A percentile compares a stretch with the other conserved stretches of the same genome.
Conservation (phyloP, 2,113 vertebrate genomes). For the Passer domesticus region DNA sequence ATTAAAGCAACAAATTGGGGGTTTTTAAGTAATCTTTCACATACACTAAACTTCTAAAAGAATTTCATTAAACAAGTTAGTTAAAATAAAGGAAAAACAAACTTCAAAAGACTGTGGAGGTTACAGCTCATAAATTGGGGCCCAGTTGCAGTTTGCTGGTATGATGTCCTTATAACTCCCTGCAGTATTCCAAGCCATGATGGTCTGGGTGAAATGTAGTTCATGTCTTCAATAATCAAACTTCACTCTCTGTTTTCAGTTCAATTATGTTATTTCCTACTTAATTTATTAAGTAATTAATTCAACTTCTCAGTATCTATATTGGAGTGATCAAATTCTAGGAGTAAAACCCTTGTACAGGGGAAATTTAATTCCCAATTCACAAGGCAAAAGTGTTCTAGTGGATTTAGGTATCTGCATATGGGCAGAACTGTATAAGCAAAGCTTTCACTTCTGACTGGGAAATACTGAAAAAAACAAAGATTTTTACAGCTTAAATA, state of each 20-base stretch:
- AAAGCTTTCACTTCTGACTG: neutral
- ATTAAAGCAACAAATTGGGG: accelerated
- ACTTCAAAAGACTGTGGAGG: neutral
- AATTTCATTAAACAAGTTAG: neutral
- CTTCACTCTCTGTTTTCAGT: neutral
- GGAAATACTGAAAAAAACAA: neutral
- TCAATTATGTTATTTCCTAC: neutral
- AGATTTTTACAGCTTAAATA: neutral
- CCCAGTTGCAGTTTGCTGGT: neutral
- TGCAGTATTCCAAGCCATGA: neutral
- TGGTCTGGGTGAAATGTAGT: neutral
- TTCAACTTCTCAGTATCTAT: neutral
- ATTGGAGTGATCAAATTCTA: neutral
- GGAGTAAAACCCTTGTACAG: neutral
- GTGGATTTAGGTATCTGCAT: neutral
- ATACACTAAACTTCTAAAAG: neutral
- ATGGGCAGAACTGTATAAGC: neutral
- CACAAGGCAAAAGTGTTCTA: neutral
- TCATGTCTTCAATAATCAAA: neutral
- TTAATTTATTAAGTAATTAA: neutral
- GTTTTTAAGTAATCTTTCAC: neutral
- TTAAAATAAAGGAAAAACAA: neutral
- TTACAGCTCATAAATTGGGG: neutral
- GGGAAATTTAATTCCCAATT: neutral
- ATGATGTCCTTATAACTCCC: neutral